Base-by-base conservation (phyloP, 2,113 vertebrate genomes). In the Guaruba guarouba region DNA sequence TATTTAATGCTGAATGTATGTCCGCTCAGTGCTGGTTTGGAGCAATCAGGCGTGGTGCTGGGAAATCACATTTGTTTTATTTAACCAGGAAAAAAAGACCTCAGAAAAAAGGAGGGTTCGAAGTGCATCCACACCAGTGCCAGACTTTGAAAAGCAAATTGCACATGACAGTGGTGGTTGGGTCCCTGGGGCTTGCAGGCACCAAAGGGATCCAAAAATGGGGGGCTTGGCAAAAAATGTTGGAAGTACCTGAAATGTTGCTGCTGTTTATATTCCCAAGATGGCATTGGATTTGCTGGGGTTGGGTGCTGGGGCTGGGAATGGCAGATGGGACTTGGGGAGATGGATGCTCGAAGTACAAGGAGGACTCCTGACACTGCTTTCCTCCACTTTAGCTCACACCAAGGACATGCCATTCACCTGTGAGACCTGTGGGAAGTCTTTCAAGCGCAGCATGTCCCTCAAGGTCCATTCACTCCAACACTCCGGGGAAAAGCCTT, bases 381-480 rank as follows among this genome's bases (percentile, higher is more conserved):
- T 51, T 14, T 52, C 80, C 62, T 96, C 61, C 68, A 2, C 93
- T 82, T 24, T 64, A 99, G 99, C 99, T 86, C 99, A 99, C 96
- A 99, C 99, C n/a, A 99, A 99, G 99, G 99, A 99, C 98, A 99
- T 99, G 99, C 99, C 99, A 0, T 99, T 99, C 97, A 99, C 99
- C 79, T 99, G 99, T 0, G 99, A 99, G 98, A 99, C 99, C 24
- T 99, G 99, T 1, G 99, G 99, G 81, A 99, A 99, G 97, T 99
- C 99, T 18, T 99, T 99, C 98, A 99, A 99, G 91, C 99, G 99
- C 90, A 99, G 99, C 97, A 99, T 99, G 99, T 99, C 99, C 55
- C 98, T 99, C 92, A 99, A 99, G 97, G 99, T 99, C 66, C 99
- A 99, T 92, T 99, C 99, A 0, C 98, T 99, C 82, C 99, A 99